Evolutionary conservation across 2,888 invertebrate species (phyloP).

Genomic region (Agrochola litura): DNA sequence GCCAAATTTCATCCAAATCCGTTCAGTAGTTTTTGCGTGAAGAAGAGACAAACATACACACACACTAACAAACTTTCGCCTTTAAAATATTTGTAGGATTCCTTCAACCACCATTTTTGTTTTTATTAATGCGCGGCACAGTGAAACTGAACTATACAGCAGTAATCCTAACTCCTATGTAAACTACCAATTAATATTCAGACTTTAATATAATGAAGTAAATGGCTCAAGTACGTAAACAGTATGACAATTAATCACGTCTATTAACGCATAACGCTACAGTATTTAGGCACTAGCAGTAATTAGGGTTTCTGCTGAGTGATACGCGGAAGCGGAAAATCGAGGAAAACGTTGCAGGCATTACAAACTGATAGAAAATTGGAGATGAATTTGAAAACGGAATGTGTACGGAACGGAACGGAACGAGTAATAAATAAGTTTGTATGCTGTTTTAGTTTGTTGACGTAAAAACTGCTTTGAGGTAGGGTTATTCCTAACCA

Average conservation of each 20-base stretch:
- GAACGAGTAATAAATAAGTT: not conserved
- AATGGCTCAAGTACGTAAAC: slow-evolving; percentile 52
- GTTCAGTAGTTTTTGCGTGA: no score
- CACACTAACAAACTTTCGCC: no score
- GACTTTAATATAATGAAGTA: slow-evolving; percentile 58
- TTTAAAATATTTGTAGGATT: not conserved
- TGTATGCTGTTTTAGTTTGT: not conserved
- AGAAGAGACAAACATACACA: no score
- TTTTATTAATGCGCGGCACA: not conserved
- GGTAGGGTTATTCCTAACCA: not conserved
- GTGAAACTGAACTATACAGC: not conserved
- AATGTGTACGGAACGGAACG: no score
- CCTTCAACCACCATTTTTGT: slow-evolving; percentile 4
- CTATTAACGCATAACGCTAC: slow-evolving; percentile 52
- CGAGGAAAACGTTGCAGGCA: not conserved
- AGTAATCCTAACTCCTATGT: slow-evolving; percentile 16
- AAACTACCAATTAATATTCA: slow-evolving; percentile 58
- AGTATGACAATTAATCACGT: slow-evolving; percentile 59
- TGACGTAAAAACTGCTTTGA: not conserved
- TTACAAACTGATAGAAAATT: not conserved
- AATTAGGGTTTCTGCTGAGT: slow-evolving; percentile 3
- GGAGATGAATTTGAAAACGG: not conserved
- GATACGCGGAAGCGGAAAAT: slow-evolving; percentile 16
- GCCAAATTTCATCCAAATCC: no score
- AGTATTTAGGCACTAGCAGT: slow-evolving; percentile 47